These are phyloP conservation scores for Momotus momota DNA, from an alignment of 2,797 vertebrate species.

Conservation along the genomic window DNA sequence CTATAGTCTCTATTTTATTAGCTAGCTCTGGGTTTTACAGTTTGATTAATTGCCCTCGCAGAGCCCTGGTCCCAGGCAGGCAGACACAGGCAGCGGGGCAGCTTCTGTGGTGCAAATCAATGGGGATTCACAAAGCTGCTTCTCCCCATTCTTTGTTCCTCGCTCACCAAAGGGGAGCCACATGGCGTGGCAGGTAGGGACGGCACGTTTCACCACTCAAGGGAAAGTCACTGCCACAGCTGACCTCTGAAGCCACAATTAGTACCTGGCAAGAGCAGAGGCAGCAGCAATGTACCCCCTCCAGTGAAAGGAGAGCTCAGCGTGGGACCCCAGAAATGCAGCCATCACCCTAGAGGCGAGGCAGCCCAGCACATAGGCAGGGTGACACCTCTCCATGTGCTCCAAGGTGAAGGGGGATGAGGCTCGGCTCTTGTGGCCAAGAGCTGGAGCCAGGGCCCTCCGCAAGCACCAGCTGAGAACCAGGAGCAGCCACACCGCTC, in stretches of 20 bases:
- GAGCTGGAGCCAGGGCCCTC: neutral
- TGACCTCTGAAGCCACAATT: neutral
- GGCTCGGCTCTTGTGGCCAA: neutral
- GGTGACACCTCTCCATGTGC: neutral
- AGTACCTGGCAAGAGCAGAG: neutral
- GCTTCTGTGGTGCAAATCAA: neutral
- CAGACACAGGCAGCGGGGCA: neutral
- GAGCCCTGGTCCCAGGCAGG: conserved; percentile 2
- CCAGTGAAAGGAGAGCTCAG: neutral
- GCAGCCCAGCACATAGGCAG: neutral
- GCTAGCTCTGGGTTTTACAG: conserved; percentile 49
- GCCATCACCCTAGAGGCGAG: fast-evolving
- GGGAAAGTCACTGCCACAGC: neutral
- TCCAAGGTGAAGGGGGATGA: neutral
- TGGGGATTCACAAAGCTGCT: neutral
- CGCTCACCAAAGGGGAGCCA: neutral
- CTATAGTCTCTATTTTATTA: conserved; percentile 54
- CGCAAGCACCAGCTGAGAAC: neutral
- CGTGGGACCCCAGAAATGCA: fast-evolving
- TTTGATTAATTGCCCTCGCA: conserved; percentile 48
- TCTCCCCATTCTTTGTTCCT: neutral
- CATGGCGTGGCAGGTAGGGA: neutral
- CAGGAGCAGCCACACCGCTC: neutral
- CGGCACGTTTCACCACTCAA: neutral
- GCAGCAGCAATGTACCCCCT: neutral